Percentiles rank a stretch among this genome's conserved stretches.
phyloP scores from a whole-genome alignment of 2,888 invertebrate species.

The Eilema caniola region DNA sequence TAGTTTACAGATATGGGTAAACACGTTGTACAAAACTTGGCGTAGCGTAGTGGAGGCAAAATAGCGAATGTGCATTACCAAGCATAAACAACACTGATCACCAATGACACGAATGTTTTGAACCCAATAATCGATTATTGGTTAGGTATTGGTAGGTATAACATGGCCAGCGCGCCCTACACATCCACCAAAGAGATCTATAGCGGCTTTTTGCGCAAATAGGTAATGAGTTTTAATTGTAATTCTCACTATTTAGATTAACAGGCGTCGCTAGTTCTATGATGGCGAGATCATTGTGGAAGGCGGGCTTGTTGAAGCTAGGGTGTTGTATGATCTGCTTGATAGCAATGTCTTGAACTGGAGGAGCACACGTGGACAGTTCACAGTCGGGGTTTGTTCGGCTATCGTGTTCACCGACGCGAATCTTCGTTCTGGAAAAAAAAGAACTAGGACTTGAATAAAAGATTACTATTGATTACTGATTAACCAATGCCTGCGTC shows the following conservation, averaged over 20 bases:
- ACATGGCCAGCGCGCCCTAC: too few species aligned
- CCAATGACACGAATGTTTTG: too few species aligned
- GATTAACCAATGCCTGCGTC: not conserved
- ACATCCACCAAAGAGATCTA: too few species aligned
- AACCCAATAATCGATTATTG: too few species aligned
- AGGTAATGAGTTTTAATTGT: not conserved
- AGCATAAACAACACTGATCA: too few species aligned
- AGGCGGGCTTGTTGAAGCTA: slow-evolving; percentile 76
- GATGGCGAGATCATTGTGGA: slow-evolving; percentile 88
- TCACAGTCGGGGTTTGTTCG: slow-evolving; percentile 77
- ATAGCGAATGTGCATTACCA: too few species aligned
- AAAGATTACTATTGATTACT: too few species aligned
- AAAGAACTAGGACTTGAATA: not conserved
- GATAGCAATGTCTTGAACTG: slow-evolving; percentile 77
- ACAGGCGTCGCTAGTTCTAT: slow-evolving; percentile 80
- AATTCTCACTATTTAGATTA: slow-evolving; percentile 72
- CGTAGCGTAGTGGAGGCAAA: too few species aligned
- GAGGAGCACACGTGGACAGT: slow-evolving; percentile 71
- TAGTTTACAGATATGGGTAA: too few species aligned
- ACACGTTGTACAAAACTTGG: too few species aligned
- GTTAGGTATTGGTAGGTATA: too few species aligned
- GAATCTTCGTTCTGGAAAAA: slow-evolving; percentile 76
- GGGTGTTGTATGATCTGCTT: slow-evolving; percentile 81
- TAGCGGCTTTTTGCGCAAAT: too few species aligned
- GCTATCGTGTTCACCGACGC: slow-evolving; percentile 89